Conservation (phyloP, 2,888 invertebrate species). For the Oligia latruncula region DNA sequence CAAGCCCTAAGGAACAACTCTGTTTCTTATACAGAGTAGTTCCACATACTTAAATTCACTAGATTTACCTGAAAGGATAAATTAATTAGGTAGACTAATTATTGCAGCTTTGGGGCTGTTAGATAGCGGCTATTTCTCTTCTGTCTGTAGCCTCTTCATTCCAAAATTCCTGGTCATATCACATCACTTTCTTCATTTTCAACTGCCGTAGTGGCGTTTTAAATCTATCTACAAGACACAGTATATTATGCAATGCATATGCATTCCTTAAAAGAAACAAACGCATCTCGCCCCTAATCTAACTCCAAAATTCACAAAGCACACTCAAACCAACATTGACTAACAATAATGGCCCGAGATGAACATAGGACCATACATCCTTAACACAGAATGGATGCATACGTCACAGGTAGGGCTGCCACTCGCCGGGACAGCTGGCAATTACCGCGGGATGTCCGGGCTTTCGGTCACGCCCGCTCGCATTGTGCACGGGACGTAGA, state of each 20-base stretch:
- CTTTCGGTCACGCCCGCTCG: conserved; percentile 46
- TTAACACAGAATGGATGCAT: conserved; percentile 27
- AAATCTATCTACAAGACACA: background rate
- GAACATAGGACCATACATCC: conserved; percentile 35
- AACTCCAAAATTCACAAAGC: conserved; percentile 37
- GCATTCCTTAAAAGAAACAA: background rate
- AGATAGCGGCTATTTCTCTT: background rate
- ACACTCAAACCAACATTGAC: conserved; percentile 18
- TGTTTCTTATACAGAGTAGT: background rate
- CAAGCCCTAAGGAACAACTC: background rate
- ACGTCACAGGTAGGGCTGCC: conserved; percentile 52
- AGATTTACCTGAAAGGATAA: background rate
- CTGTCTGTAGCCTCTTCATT: too few species aligned
- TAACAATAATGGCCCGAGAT: conserved; percentile 41
- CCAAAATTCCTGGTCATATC: background rate
- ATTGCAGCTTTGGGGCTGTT: background rate
- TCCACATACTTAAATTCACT: background rate
- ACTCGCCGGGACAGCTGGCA: conserved; percentile 55
- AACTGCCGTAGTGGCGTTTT: background rate
- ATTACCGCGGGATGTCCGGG: conserved; percentile 56
- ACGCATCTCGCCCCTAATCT: conserved; percentile 4
- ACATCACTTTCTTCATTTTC: background rate
- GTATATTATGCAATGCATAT: background rate
- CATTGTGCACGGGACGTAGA: conserved; percentile 51
- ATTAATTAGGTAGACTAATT: background rate